Base-by-base conservation (phyloP, 2,113 vertebrate genomes). In the Odocoileus virginianus region DNA sequence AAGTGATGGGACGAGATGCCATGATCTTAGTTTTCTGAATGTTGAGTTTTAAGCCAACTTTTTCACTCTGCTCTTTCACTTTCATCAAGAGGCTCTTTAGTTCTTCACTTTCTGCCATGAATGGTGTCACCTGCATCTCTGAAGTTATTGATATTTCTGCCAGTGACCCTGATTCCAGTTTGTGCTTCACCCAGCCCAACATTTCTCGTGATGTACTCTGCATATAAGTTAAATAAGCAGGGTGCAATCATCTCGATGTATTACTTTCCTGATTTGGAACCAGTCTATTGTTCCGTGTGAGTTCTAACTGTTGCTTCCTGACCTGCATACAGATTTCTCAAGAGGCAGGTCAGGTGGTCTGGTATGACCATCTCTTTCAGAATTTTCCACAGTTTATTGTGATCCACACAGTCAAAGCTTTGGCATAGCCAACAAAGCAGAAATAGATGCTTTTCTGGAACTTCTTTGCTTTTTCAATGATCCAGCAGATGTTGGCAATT, bases 391-490 rank as follows among this genome's bases (percentile, higher is more conserved):
- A 36, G 17, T 36, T 21, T 11, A 21, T 71, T 36, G 17, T 71
- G n/a, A 71, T 71, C 64, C 17, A 71, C 9, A 21, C n/a, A 71
- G n/a, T 36, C n/a, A 71, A 36, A 71, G 33, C 17, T 71, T 67
- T 11, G n/a, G 9, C 64, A 71, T 36, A 71, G n/a, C 11, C 8
- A 36, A 71, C 21, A 71, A 36, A 36, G 64, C 9, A 36, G 17
- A 71, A 71, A 21, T 5, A 71, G 17, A 36, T 21, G 4, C 2
- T 10, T 71, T 36, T 36, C 36, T 71, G n/a, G 8, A 71, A 71
- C 4, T 36, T 19, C 21, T 8, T 36, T 71, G 17, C 1, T 21
- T 36, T 71, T 71, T 36, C 2, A 0, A 21, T 9, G 2, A 71
- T 11, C 9, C 17, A 71, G n/a, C 17, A 71, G n/a, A 36, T 71